These are phyloP conservation scores for Varecia variegata DNA, from an alignment of 2,797 vertebrate species.

Conservation along the genomic window DNA sequence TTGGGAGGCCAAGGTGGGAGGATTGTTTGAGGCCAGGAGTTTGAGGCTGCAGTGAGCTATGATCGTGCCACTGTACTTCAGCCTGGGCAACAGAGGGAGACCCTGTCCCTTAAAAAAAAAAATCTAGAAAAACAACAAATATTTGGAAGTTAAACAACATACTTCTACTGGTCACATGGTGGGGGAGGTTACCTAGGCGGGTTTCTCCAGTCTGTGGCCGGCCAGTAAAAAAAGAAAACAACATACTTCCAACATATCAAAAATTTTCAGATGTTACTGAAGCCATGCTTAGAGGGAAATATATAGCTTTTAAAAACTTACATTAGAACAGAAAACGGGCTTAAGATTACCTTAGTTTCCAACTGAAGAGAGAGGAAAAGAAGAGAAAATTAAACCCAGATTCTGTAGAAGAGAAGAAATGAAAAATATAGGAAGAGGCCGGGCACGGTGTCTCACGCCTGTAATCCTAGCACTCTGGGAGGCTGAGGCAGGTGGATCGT, in stretches of 20 bases:
- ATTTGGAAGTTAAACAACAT: not conserved
- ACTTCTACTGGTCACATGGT: not conserved
- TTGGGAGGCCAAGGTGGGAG: not conserved
- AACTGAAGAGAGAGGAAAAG: not conserved
- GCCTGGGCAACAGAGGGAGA: too few species aligned
- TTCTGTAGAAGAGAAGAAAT: not conserved
- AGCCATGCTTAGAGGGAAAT: not conserved
- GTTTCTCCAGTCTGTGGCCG: too few species aligned
- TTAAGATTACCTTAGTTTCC: not conserved
- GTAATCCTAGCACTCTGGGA: too few species aligned
- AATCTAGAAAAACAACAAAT: not conserved
- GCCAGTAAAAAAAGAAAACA: too few species aligned
- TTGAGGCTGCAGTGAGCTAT: too few species aligned
- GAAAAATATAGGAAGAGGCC: too few species aligned
- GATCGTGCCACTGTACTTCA: too few species aligned
- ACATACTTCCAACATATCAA: not conserved
- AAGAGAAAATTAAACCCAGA: not conserved
- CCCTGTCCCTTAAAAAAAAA: too few species aligned
- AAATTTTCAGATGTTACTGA: not conserved
- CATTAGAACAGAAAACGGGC: not conserved
- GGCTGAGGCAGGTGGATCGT: too few species aligned
- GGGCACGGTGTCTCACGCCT: too few species aligned
- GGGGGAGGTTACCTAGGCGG: too few species aligned
- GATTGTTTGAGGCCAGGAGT: too few species aligned
- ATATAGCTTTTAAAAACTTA: not conserved